phyloP scores from a whole-genome alignment of 2,113 vertebrate genomes.

The Vidua chalybeata region DNA sequence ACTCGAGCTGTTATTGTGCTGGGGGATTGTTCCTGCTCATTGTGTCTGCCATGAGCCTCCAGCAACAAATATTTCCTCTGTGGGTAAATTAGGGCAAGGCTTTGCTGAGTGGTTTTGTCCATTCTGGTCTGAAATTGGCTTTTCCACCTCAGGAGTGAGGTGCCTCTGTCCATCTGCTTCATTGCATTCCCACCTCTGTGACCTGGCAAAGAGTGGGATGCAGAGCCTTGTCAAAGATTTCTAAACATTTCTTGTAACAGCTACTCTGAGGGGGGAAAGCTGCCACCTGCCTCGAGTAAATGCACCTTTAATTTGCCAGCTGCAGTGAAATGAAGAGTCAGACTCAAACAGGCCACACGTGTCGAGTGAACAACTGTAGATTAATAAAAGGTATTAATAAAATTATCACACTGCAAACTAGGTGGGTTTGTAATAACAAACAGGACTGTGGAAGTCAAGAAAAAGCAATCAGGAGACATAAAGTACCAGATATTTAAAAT shows the following conservation, averaged over 20 bases:
- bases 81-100: background rate
- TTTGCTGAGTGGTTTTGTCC: background rate
- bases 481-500: background rate
- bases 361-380: background rate
- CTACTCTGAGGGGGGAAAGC: background rate
- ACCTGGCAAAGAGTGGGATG: background rate
- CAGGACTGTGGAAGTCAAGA: background rate
- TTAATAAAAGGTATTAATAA: background rate
- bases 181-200: background rate
- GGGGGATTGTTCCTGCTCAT: slow-evolving; percentile 1
- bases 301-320: background rate
- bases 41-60: slow-evolving; percentile 11
- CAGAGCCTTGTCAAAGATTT: background rate
- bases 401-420: background rate
- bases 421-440: background rate
- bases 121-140: background rate
- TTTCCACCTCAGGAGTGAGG: background rate
- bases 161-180: background rate
- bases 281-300: background rate
- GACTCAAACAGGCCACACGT: background rate
- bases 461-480: background rate
- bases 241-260: background rate
- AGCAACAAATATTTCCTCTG: background rate
- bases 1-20: background rate
- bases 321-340: background rate